Percentiles rank a stretch among this genome's conserved stretches.
Conservation (phyloP, 92 coral and sea anemone genomes). For the Heliopora coerulea region DNA sequence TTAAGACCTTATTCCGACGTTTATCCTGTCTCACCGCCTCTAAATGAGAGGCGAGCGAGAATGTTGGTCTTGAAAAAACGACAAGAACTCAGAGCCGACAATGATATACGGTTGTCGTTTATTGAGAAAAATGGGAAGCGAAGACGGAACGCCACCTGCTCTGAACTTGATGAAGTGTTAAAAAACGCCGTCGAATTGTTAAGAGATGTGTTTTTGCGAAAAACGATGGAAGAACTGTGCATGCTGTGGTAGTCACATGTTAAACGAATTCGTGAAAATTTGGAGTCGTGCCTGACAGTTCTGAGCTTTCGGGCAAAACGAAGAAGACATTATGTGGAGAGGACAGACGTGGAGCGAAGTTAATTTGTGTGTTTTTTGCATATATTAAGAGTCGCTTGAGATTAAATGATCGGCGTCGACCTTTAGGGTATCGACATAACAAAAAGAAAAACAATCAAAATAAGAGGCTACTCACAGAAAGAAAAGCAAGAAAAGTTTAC, state of each 20-base stretch:
- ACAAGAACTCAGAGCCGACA: constrained; percentile 28
- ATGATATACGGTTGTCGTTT: constrained; percentile 42
- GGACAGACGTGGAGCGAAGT: no score
- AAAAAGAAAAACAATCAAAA: no score
- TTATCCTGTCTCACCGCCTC: constrained; percentile 31
- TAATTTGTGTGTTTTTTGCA: no score
- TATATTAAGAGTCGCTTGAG: no score
- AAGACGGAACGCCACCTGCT: constrained; percentile 66
- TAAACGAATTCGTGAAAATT: neutral
- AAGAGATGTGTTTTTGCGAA: constrained; percentile 73
- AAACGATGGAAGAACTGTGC: constrained; percentile 93
- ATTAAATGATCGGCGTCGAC: no score
- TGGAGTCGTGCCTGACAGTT: no score
- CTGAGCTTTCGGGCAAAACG: no score
- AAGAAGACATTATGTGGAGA: no score
- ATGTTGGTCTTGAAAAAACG: constrained; percentile 19
- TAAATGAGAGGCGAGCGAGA: constrained; percentile 3
- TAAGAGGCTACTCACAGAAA: no score
- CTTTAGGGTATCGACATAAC: no score
- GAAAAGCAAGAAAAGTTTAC: no score
- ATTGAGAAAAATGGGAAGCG: constrained; percentile 44
- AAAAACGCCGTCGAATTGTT: constrained; percentile 64
- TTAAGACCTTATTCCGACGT: constrained; percentile 25
- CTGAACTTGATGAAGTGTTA: constrained; percentile 58
- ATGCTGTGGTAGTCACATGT: constrained; percentile 73